These are phyloP conservation scores for Archegozetes longisetosus DNA, from an alignment of 1,140 invertebrate species.

Conservation along the genomic window DNA sequence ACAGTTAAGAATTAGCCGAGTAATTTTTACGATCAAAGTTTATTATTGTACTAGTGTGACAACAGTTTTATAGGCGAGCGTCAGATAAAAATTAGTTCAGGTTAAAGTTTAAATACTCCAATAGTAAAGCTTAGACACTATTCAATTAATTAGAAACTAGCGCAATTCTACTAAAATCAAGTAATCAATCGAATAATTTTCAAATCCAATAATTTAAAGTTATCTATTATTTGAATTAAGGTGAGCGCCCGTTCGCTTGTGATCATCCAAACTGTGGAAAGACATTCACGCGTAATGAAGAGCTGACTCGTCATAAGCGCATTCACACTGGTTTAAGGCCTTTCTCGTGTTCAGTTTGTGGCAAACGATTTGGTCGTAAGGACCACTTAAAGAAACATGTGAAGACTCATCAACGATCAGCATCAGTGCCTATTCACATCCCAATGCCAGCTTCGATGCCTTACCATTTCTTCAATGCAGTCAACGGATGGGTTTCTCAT, in stretches of 20 bases:
- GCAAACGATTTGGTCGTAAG: slow-evolving; percentile 78
- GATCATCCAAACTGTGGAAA: slow-evolving; percentile 54
- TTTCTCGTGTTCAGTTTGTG: slow-evolving; percentile 57
- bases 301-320: slow-evolving; percentile 68
- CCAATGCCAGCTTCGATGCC: neutral
- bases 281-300: slow-evolving; percentile 78
- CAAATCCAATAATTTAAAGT: neutral
- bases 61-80: too few relatives aligned
- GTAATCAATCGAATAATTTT: too few relatives aligned
- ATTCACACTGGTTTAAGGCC: slow-evolving; percentile 50
- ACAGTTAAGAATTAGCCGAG: too few relatives aligned
- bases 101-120: too few relatives aligned
- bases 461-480: neutral
- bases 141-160: too few relatives aligned
- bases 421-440: neutral
- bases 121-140: too few relatives aligned
- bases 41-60: too few relatives aligned
- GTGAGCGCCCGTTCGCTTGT: slow-evolving; percentile 59
- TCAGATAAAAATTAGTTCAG: too few relatives aligned
- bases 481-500: neutral
- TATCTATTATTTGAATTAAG: slow-evolving; percentile 15
- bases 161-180: too few relatives aligned
- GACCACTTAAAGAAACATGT: slow-evolving; percentile 88
- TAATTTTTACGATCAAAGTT: too few relatives aligned
- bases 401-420: slow-evolving; percentile 53